Conservation (phyloP, 2,113 vertebrate genomes). For the Nothoprocta pentlandii region DNA sequence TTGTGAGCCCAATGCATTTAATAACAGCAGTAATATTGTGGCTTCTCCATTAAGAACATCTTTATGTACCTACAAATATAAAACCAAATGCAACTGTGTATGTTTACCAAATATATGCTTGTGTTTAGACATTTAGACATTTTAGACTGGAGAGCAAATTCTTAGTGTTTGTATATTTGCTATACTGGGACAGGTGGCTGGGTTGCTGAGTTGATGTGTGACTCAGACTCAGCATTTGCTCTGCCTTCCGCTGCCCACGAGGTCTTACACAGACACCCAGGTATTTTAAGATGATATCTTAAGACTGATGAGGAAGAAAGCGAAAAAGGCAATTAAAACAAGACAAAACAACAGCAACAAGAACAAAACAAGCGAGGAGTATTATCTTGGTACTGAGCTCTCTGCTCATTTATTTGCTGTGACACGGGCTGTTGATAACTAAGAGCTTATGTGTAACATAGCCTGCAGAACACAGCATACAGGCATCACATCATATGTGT, state of each 20-base stretch:
- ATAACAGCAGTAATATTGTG: background rate
- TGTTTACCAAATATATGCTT: background rate
- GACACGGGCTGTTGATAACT: background rate
- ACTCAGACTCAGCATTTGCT: too few species aligned
- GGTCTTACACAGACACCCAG: fast-evolving
- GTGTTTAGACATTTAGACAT: background rate
- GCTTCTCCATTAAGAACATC: background rate
- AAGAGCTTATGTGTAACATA: fast-evolving
- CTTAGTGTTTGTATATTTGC: background rate
- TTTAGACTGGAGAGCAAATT: background rate
- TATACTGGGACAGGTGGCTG: background rate
- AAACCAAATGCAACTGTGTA: background rate
- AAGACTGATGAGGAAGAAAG: background rate
- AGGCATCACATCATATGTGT: background rate
- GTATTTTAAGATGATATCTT: background rate
- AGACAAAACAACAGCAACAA: background rate
- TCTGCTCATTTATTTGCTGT: fast-evolving
- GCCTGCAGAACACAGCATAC: background rate
- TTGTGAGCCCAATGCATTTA: background rate
- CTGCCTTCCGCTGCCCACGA: background rate
- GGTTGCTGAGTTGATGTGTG: background rate
- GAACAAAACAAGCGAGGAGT: background rate
- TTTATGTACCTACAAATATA: background rate
- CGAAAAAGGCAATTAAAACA: background rate
- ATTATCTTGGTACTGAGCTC: fast-evolving